Conservation (phyloP, 2,888 invertebrate genomes). For the Stenichneumon culpator region DNA sequence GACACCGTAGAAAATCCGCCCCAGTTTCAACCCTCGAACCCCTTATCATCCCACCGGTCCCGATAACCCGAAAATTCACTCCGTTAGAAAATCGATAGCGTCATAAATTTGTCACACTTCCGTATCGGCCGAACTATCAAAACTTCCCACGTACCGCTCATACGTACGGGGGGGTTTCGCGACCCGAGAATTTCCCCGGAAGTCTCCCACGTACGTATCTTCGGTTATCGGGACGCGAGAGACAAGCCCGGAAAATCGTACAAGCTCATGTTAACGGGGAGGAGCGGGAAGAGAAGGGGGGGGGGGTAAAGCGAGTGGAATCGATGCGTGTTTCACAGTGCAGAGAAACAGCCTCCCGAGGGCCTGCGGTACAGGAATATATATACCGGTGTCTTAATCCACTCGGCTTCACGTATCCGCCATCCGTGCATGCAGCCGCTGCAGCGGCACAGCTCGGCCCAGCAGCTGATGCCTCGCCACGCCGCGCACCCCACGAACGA, state of each 20-base stretch:
- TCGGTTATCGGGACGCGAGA: slow-evolving; percentile 12
- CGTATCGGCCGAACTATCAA: slow-evolving; percentile 31
- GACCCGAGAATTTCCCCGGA: slow-evolving; percentile 15
- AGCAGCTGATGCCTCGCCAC: too few relatives aligned
- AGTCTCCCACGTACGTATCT: not conserved
- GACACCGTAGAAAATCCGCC: not conserved
- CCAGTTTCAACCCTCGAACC: not conserved
- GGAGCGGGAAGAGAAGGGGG: not conserved
- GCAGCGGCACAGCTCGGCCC: too few relatives aligned
- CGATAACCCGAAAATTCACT: not conserved
- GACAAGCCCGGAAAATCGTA: not conserved
- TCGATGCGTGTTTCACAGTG: slow-evolving; percentile 17
- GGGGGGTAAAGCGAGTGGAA: not conserved
- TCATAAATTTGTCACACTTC: slow-evolving; percentile 17
- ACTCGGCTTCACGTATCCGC: too few relatives aligned
- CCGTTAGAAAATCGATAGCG: slow-evolving; percentile 18
- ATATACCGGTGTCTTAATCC: too few relatives aligned
- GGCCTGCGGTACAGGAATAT: not conserved
- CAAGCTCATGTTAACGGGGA: not conserved
- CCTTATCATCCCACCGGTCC: not conserved
- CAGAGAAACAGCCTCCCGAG: not conserved
- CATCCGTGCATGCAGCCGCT: too few relatives aligned
- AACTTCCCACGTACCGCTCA: not conserved
- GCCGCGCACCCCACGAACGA: not conserved
- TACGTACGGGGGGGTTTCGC: not conserved